Conservation (phyloP, 2,888 invertebrate genomes). For the Andrena dorsata region DNA sequence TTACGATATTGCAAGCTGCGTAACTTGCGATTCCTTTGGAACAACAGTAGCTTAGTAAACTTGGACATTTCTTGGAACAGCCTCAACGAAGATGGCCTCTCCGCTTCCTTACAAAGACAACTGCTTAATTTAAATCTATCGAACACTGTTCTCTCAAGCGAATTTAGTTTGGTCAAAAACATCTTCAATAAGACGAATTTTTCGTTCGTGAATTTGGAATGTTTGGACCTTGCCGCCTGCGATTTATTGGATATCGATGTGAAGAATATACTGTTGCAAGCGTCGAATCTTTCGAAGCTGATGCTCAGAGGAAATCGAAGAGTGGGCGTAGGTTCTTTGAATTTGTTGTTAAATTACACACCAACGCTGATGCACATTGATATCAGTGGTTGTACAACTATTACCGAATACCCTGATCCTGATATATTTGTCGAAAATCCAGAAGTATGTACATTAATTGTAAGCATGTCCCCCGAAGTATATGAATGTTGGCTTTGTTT, state of each 20-base stretch:
- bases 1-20: conserved; percentile 79
- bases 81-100: conserved; percentile 70
- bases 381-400: conserved; percentile 76
- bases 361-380: conserved; percentile 79
- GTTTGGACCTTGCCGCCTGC: conserved; percentile 78
- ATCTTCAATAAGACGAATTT: conserved; percentile 66
- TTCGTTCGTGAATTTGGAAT: conserved; percentile 75
- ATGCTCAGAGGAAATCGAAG: conserved; percentile 76
- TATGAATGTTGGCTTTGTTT: conserved; percentile 76
- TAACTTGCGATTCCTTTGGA: conserved; percentile 67
- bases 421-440: conserved; percentile 74
- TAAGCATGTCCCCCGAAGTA: conserved; percentile 74
- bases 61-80: conserved; percentile 81
- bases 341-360: conserved; percentile 72
- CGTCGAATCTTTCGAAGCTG: conserved; percentile 77
- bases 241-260: conserved; percentile 78
- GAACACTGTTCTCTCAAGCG: conserved; percentile 63
- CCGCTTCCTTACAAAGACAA: conserved; percentile 74
- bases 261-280: conserved; percentile 71
- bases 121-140: conserved; percentile 80
- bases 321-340: conserved; percentile 73
- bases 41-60: conserved; percentile 72
- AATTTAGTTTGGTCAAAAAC: conserved; percentile 33
- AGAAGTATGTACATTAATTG: conserved; percentile 76
- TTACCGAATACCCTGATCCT: conserved; percentile 71